Evolutionary conservation across 2,888 invertebrate species (phyloP).

Genomic region (Tinea trinotella): DNA sequence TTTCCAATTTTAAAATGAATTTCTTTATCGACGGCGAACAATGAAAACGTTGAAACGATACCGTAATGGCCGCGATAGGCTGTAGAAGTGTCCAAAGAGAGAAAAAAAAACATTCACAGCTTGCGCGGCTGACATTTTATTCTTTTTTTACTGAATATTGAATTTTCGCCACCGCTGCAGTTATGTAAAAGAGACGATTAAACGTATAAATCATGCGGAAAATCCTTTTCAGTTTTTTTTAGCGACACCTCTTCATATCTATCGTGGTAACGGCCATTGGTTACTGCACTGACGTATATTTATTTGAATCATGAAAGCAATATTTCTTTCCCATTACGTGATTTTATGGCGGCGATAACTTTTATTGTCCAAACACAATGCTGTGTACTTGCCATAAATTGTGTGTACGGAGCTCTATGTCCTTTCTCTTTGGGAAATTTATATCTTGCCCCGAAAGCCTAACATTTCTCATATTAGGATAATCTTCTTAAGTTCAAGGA

Average conservation of each 20-base stretch:
- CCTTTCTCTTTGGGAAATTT: slow-evolving; percentile 14
- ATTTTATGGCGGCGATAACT: slow-evolving; percentile 55
- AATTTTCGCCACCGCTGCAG: slow-evolving; percentile 41
- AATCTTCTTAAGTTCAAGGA: not conserved
- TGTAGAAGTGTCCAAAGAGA: slow-evolving; percentile 21
- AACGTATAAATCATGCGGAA: slow-evolving; percentile 52
- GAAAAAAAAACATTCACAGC: slow-evolving; percentile 31
- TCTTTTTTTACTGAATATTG: slow-evolving; percentile 56
- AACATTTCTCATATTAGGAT: slow-evolving; percentile 11
- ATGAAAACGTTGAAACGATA: not conserved
- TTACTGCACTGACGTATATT: slow-evolving; percentile 3
- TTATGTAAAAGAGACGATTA: slow-evolving; percentile 57
- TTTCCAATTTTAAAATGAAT: not conserved
- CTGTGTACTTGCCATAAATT: slow-evolving; percentile 52
- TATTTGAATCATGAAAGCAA: slow-evolving; percentile 28
- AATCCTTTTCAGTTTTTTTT: slow-evolving; percentile 23
- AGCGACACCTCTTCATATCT: slow-evolving; percentile 34
- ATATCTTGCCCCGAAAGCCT: slow-evolving; percentile 7
- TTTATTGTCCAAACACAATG: slow-evolving; percentile 45
- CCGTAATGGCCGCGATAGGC: slow-evolving; percentile 21
- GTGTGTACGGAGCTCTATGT: slow-evolving; percentile 24
- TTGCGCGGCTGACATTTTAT: slow-evolving; percentile 33
- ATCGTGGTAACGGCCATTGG: not conserved
- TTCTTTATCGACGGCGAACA: not conserved
- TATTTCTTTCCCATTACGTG: slow-evolving; percentile 49